A percentile compares a stretch with the other conserved stretches of the same genome.
phyloP scores from a whole-genome alignment of 2,888 invertebrate genomes.

The Drosophila colorata region DNA sequence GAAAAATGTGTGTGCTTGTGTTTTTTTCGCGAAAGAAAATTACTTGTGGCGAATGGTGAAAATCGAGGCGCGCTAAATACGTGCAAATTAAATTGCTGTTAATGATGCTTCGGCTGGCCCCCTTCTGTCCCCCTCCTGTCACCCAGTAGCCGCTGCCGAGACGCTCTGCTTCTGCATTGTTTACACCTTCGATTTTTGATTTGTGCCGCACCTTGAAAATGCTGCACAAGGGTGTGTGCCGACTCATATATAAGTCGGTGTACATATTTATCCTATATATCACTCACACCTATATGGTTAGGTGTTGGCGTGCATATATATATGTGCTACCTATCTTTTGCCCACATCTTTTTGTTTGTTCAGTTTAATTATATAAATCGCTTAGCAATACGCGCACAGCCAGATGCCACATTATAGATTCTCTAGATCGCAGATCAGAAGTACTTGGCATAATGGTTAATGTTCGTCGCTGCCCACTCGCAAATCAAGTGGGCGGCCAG shows the following conservation, averaged over 20 bases:
- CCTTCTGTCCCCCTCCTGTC: background rate
- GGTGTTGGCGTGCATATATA: too few species aligned
- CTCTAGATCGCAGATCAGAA: conserved; percentile 12
- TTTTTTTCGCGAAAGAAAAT: conserved; percentile 39
- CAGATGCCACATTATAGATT: conserved; percentile 8
- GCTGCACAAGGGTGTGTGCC: conserved; percentile 31
- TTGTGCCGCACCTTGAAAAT: conserved; percentile 74
- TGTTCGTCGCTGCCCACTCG: too few species aligned
- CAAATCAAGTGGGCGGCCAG: conserved; percentile 47
- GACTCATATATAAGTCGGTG: background rate
- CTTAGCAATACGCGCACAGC: conserved; percentile 29
- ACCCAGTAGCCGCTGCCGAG: too few species aligned
- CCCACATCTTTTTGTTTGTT: background rate
- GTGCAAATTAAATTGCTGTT: conserved; percentile 58
- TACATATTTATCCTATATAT: background rate
- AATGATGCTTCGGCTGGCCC: conserved; percentile 47
- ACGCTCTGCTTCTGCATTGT: conserved; percentile 55
- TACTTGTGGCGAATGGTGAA: conserved; percentile 43
- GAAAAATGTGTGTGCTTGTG: conserved; percentile 5
- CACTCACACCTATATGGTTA: too few species aligned
- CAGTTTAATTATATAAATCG: conserved; percentile 54
- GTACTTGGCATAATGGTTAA: conserved; percentile 40
- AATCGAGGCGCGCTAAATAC: conserved; percentile 50
- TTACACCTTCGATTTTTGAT: conserved; percentile 77
- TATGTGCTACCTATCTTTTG: too few species aligned